Percentiles rank a stretch among this genome's conserved stretches.
phyloP scores from a whole-genome alignment of 2,113 vertebrate genomes.

The Arvicanthis niloticus region DNA sequence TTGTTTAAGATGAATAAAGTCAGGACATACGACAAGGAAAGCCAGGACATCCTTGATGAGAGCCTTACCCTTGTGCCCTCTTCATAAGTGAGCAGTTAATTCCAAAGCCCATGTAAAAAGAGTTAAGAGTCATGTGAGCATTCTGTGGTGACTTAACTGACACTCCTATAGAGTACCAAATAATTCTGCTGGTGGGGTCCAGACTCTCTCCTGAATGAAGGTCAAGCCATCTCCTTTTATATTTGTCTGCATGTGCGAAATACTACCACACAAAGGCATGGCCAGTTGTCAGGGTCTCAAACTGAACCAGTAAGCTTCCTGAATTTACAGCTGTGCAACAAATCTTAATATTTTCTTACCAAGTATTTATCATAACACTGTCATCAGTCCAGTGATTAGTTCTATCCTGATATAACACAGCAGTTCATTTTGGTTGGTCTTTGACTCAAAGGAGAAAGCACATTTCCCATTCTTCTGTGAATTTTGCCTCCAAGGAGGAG shows the following conservation, averaged over 20 bases:
- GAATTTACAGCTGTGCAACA: background rate
- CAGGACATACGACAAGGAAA: background rate
- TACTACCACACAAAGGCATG: background rate
- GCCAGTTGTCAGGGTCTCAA: background rate
- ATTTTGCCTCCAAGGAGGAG: background rate
- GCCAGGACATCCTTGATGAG: accelerated
- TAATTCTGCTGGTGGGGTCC: background rate
- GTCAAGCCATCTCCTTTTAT: no score
- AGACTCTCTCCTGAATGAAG: background rate
- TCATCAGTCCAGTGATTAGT: background rate
- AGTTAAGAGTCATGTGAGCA: background rate
- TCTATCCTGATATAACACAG: background rate
- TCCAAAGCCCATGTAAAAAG: background rate
- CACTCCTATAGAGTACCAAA: background rate
- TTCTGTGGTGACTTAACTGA: no score
- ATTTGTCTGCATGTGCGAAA: background rate
- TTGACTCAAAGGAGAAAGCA: background rate
- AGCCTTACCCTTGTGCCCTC: background rate
- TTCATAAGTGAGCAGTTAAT: background rate
- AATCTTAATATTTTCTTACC: background rate
- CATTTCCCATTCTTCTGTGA: background rate
- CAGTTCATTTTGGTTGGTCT: background rate
- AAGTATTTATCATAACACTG: background rate
- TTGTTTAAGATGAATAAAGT: background rate
- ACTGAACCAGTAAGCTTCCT: background rate